Percentiles rank a stretch among this genome's conserved stretches.
phyloP scores from a whole-genome alignment of 2,113 vertebrate species.

The Leucoraja erinaceus region DNA sequence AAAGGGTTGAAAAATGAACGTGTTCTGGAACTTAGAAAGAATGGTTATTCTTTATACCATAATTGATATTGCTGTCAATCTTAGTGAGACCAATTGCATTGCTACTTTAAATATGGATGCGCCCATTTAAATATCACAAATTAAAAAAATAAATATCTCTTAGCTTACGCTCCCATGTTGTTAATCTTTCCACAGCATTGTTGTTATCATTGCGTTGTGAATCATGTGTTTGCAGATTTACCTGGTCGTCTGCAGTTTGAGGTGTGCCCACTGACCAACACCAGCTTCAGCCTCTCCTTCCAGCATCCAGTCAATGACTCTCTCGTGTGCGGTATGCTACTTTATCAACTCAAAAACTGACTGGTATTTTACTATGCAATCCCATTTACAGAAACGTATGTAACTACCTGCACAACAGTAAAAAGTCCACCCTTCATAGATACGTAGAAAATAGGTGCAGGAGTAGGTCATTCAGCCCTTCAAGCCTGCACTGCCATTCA shows the following conservation, averaged over 20 bases:
- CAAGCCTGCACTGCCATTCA: too few species aligned
- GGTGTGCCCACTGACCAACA: conserved; percentile 90
- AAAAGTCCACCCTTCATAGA: too few species aligned
- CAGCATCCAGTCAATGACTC: conserved; percentile 97
- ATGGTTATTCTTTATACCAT: too few species aligned
- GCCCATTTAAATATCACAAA: conserved; percentile 55
- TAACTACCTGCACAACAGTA: neutral
- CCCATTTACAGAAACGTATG: too few species aligned
- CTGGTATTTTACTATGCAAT: neutral
- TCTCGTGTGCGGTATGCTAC: conserved; percentile 78
- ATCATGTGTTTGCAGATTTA: conserved; percentile 63
- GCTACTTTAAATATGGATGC: conserved; percentile 93
- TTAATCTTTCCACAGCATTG: neutral
- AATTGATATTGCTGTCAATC: conserved; percentile 55
- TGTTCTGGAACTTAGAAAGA: too few species aligned
- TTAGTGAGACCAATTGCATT: conserved; percentile 91
- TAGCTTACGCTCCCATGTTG: neutral
- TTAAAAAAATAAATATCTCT: neutral
- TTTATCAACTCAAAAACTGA: too few species aligned
- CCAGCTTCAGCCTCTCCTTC: conserved; percentile 91
- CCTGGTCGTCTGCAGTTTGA: conserved; percentile 93
- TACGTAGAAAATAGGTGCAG: too few species aligned
- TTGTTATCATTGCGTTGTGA: neutral
- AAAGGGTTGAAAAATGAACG: neutral
- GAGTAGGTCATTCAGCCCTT: too few species aligned